These are phyloP conservation scores for Centruroides sculpturatus DNA, from an alignment of 1,140 invertebrate species.

Conservation along the genomic window DNA sequence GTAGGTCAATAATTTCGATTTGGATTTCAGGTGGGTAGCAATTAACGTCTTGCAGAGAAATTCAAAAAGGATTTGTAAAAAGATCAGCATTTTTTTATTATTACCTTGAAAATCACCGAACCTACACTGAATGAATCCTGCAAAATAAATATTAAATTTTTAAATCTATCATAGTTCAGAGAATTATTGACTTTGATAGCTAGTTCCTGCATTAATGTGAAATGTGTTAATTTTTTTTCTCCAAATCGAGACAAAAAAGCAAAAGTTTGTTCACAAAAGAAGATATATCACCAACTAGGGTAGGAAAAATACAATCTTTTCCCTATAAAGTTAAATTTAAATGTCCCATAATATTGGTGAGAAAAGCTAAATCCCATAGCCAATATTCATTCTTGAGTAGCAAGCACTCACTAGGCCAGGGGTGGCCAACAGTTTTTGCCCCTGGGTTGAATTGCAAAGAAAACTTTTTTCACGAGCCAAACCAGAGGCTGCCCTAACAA, in stretches of 20 bases:
- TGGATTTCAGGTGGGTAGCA: neutral
- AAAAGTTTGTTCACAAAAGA: neutral
- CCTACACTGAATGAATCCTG: slow-evolving; percentile 1
- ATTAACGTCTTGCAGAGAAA: neutral
- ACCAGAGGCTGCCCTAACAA: no score
- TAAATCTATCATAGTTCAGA: slow-evolving; percentile 1
- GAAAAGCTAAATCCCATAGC: slow-evolving; percentile 1
- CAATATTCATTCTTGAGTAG: neutral
- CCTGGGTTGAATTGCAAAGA: no score
- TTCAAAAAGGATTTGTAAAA: neutral
- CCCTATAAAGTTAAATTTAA: slow-evolving; percentile 1
- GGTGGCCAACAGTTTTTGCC: no score
- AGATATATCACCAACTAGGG: neutral
- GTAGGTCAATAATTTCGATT: neutral
- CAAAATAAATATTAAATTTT: neutral
- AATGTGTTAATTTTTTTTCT: slow-evolving; percentile 5
- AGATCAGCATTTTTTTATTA: neutral
- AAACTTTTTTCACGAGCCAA: no score
- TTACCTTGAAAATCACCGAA: neutral
- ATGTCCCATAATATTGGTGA: slow-evolving; percentile 1
- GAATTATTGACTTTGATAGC: slow-evolving; percentile 2
- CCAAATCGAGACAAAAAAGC: neutral
- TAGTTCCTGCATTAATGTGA: slow-evolving; percentile 5
- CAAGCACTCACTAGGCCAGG: no score
- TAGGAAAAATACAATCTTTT: slow-evolving; percentile 1